Conservation (phyloP, 2,888 invertebrate species). For the Polymixis flavicincta region DNA sequence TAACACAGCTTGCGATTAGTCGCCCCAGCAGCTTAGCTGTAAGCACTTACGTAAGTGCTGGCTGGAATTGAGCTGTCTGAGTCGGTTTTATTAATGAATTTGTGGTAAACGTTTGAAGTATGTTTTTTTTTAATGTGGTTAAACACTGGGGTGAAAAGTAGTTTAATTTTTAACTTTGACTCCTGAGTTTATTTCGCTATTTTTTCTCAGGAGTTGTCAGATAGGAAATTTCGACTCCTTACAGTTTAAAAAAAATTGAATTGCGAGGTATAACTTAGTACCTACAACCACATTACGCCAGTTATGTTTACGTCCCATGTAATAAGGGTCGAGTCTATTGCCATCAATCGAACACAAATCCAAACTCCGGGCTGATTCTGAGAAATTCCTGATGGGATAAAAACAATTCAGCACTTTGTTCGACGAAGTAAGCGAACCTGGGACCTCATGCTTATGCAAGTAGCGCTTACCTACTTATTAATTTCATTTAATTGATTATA, state of each 20-base stretch:
- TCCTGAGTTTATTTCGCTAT: too few relatives aligned
- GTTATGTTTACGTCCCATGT: background rate
- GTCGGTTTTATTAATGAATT: slow-evolving; percentile 20
- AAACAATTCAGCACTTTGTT: background rate
- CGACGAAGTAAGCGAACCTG: background rate
- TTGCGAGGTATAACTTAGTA: background rate
- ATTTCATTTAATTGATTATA: too few relatives aligned
- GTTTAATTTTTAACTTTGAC: background rate
- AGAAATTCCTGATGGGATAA: background rate
- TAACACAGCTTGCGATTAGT: slow-evolving; percentile 45
- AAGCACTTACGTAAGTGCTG: slow-evolving; percentile 29
- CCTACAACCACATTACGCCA: background rate
- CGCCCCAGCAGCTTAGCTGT: slow-evolving; percentile 38
- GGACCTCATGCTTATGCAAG: background rate
- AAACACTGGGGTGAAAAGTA: background rate
- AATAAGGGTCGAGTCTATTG: background rate
- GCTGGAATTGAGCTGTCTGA: slow-evolving; percentile 13
- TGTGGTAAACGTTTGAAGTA: background rate
- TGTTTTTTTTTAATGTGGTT: background rate
- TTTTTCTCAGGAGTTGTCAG: too few relatives aligned
- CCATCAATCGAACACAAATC: background rate
- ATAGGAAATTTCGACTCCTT: too few relatives aligned
- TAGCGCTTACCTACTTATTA: too few relatives aligned
- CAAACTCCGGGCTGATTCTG: background rate
- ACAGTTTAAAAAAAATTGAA: too few relatives aligned